Conservation (phyloP, 2,888 invertebrate species). For the Agonopterix subpropinquella region DNA sequence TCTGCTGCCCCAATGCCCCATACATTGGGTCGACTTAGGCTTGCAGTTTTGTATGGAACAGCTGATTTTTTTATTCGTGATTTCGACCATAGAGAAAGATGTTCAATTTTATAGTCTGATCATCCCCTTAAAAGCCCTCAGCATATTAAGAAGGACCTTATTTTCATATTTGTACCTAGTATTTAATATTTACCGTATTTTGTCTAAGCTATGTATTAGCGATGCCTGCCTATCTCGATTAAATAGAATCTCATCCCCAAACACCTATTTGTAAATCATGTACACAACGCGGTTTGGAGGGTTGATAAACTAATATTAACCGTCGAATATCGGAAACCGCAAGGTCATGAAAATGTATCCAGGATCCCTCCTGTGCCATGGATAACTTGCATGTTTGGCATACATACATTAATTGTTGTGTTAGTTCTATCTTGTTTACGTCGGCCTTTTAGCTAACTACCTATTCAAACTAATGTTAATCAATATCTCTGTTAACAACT, state of each 20-base stretch:
- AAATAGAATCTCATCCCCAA: not conserved
- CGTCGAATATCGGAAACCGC: constrained; percentile 65
- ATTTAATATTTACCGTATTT: no score
- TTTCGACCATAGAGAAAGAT: no score
- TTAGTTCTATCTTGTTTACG: constrained; percentile 61
- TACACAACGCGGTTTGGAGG: constrained; percentile 31
- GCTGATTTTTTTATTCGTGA: no score
- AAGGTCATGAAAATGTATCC: constrained; percentile 70
- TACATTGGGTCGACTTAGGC: no score
- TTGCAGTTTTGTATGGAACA: no score
- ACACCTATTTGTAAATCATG: not conserved
- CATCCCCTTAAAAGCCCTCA: no score
- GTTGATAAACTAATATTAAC: constrained; percentile 71
- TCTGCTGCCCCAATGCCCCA: no score
- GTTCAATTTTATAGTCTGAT: no score
- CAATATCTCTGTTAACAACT: no score
- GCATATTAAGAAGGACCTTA: no score
- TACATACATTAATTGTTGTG: constrained; percentile 69
- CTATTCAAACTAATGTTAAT: constrained; percentile 7
- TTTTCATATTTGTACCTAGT: no score
- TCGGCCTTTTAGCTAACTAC: constrained; percentile 52
- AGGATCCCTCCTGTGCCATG: constrained; percentile 56
- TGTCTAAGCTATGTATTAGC: no score
- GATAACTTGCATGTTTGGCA: constrained; percentile 65
- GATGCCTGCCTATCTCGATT: not conserved